These are phyloP conservation scores for Parazoanthus swiftii DNA, from an alignment of 92 coral and sea anemone genomes.

Conservation along the genomic window DNA sequence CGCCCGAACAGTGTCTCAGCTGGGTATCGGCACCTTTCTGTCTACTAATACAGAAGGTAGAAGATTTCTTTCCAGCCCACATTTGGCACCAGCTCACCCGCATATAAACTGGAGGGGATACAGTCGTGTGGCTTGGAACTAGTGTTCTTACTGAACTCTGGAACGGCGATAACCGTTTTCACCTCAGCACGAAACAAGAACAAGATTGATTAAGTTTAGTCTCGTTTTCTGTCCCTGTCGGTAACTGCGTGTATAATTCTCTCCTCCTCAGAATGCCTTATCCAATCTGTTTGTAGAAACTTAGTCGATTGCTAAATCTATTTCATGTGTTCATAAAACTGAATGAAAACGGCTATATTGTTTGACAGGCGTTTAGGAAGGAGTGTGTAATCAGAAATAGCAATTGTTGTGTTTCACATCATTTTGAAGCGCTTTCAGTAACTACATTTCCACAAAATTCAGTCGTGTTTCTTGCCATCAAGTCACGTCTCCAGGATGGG, in stretches of 20 bases:
- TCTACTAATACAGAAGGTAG: constrained; percentile 93
- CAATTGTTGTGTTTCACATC: too few species aligned
- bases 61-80: constrained; percentile 99
- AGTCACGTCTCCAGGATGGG: neutral
- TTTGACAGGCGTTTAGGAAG: too few species aligned
- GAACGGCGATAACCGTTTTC: neutral
- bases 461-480: neutral
- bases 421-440: too few species aligned
- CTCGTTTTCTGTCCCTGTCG: neutral
- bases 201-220: neutral
- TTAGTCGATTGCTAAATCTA: too few species aligned
- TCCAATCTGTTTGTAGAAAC: too few species aligned
- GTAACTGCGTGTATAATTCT: neutral
- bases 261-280: too few species aligned
- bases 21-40: constrained; percentile 96
- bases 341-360: too few species aligned
- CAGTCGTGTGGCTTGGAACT: neutral
- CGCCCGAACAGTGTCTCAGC: constrained; percentile 59
- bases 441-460: too few species aligned
- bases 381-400: too few species aligned
- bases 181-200: neutral
- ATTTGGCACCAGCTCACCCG: constrained; percentile 99
- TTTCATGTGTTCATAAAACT: too few species aligned
- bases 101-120: constrained; percentile 48
- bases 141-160: neutral